A percentile compares a stretch with the other conserved stretches of the same genome.
These are phyloP conservation scores for Amphiprion clarkii DNA, from an alignment of 2,797 vertebrate species.

Conservation along the genomic window DNA sequence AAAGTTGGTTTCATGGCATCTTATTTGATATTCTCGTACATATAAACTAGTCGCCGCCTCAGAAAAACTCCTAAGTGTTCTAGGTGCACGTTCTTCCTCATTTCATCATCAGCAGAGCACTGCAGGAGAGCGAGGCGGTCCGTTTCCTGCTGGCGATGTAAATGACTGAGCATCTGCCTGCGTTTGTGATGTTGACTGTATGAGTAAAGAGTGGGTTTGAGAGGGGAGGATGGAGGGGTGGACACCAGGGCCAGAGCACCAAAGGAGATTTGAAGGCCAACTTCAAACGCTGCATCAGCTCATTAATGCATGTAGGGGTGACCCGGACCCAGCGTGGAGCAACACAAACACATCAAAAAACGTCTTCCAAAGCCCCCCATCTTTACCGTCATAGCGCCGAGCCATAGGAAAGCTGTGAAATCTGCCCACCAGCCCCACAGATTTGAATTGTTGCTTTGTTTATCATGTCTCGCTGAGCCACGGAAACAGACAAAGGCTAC, in stretches of 20 bases:
- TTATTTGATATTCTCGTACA: constrained; percentile 11
- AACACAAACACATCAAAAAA: constrained; percentile 75
- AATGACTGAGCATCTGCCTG: constrained; percentile 53
- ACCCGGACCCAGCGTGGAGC: constrained; percentile 64
- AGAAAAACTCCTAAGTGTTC: constrained; percentile 15
- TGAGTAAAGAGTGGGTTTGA: constrained; percentile 40
- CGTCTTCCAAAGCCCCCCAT: constrained; percentile 53
- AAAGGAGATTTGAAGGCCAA: constrained; percentile 81
- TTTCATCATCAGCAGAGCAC: constrained; percentile 53
- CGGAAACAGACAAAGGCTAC: constrained; percentile 52
- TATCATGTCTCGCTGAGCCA: constrained; percentile 60
- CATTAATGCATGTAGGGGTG: constrained; percentile 80
- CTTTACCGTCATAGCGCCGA: constrained; percentile 62
- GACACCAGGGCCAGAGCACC: constrained; percentile 62
- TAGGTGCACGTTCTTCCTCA: constrained; percentile 40
- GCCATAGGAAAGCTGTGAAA: constrained; percentile 67
- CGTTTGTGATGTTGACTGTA: constrained; percentile 44
- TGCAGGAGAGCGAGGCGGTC: constrained; percentile 25
- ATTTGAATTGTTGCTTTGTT: constrained; percentile 68
- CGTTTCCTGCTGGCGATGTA: constrained; percentile 58
- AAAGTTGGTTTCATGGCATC: constrained; percentile 6
- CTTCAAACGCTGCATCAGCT: constrained; percentile 78
- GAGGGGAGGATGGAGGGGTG: constrained; percentile 50
- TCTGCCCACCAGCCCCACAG: constrained; percentile 55
- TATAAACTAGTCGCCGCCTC: constrained; percentile 2